phyloP scores from a whole-genome alignment of 2,888 invertebrate genomes.

The Lycaena phlaeas region DNA sequence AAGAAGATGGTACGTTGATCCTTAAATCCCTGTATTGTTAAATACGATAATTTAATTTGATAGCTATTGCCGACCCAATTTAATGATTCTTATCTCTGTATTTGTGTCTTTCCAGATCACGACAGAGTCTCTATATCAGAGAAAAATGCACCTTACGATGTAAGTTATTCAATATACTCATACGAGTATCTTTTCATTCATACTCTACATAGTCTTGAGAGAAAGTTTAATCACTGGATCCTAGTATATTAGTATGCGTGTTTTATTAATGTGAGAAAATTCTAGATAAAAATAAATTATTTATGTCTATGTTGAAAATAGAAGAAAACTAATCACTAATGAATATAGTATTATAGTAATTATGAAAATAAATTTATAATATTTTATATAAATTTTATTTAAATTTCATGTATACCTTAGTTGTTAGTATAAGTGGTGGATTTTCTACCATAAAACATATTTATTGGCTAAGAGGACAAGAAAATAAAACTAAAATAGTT shows the following conservation, averaged over 20 bases:
- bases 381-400: too few relatives aligned
- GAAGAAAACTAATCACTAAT: too few relatives aligned
- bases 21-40: neutral
- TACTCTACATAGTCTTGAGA: conserved; percentile 21
- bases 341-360: too few relatives aligned
- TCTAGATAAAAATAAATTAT: conserved; percentile 20
- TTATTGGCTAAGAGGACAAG: too few relatives aligned
- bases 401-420: too few relatives aligned
- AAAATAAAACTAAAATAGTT: too few relatives aligned
- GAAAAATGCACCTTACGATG: conserved; percentile 75
- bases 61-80: conserved; percentile 25
- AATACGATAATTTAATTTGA: neutral
- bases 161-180: conserved; percentile 55
- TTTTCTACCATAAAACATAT: too few relatives aligned
- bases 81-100: conserved; percentile 32
- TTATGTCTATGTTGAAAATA: too few relatives aligned
- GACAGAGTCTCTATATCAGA: conserved; percentile 74
- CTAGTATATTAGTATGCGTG: conserved; percentile 27
- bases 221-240: conserved; percentile 25
- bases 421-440: too few relatives aligned
- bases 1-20: conserved; percentile 69
- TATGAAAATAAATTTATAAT: too few relatives aligned
- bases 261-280: conserved; percentile 26
- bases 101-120: conserved; percentile 66
- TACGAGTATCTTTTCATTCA: conserved; percentile 35